Evolutionary conservation across 1,140 invertebrate genomes (phyloP), one percentile per base, ranked within the genome.

Genomic region (Galendromus occidentalis): DNA sequence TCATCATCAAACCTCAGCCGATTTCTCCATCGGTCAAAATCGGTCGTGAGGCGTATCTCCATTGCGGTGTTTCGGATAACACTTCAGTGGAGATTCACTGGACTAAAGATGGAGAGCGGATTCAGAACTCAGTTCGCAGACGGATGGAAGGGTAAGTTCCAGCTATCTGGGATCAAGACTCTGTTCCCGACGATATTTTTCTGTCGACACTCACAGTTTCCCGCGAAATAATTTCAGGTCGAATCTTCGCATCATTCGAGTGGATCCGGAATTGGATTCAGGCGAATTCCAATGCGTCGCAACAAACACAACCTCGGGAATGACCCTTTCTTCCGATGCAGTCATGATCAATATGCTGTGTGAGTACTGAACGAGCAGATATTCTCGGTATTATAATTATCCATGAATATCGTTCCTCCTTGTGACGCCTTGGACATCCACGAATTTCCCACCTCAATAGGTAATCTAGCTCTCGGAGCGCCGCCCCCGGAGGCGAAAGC

Each of bases 131-230:
- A 17, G 51, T 59, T 33, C 51, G 51, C 2, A 25, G 51, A 59
- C 51, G 51, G 33, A 59, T 59, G 51, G 51, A 59, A 59, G 51
- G 51, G 51, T 59, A 22, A 20, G 51, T 59, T 17, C n/a, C n/a
- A n/a, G n/a, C n/a, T n/a, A n/a, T n/a, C n/a, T n/a, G n/a, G n/a
- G n/a, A n/a, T n/a, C n/a, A n/a, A n/a, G n/a, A n/a, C n/a, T n/a
- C n/a, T n/a, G n/a, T n/a, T n/a, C n/a, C n/a, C n/a, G n/a, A n/a
- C n/a, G n/a, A n/a, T n/a, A n/a, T n/a, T 39, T 39, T 6, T 39
- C 9, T 39, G 4, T 9, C 33, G 33, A 39, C 4, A 39, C 9
- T 39, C 33, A 39, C 33, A 9, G 4, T 39, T 39, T 39, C 9
- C 33, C 33, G 4, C n/a, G n/a, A n/a, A n/a, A n/a, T 2, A 59